A percentile compares a stretch with the other conserved stretches of the same genome.
These are phyloP conservation scores for Protodeltote pygarga DNA, from an alignment of 2,888 invertebrate species.

Conservation along the genomic window DNA sequence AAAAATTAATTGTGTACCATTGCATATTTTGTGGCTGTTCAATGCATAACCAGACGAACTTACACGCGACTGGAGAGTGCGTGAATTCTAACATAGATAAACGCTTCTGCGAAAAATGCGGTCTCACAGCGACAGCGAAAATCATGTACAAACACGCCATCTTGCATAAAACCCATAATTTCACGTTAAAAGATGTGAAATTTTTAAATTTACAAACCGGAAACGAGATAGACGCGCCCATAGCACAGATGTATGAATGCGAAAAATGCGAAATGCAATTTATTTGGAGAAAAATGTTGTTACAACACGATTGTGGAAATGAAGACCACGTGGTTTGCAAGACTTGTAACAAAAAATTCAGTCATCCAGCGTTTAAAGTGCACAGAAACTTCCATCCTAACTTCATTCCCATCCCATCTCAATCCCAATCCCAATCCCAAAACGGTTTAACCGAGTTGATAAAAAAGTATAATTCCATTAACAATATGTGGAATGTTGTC, in stretches of 20 bases:
- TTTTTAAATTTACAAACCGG: conserved; percentile 44
- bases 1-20: conserved; percentile 16
- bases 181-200: conserved; percentile 48
- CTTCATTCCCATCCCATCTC: too few relatives aligned
- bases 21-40: conserved; percentile 39
- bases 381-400: conserved; percentile 49
- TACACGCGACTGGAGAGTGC: conserved; percentile 12
- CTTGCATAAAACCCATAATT: conserved; percentile 20
- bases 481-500: conserved; percentile 65
- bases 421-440: too few relatives aligned
- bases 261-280: conserved; percentile 53
- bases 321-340: conserved; percentile 43
- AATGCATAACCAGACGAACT: neutral
- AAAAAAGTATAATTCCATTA: conserved; percentile 60
- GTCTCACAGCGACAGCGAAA: conserved; percentile 41
- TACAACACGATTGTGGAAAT: conserved; percentile 44
- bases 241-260: conserved; percentile 53
- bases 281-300: conserved; percentile 1
- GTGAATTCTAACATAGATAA: conserved; percentile 3
- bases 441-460: too few relatives aligned
- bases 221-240: conserved; percentile 37
- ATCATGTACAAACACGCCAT: conserved; percentile 21
- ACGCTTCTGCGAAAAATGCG: conserved; percentile 56
- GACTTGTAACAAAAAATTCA: conserved; percentile 54
- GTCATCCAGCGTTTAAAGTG: conserved; percentile 42